Percentiles rank a stretch among this genome's conserved stretches.
phyloP scores from a whole-genome alignment of 1,140 invertebrate genomes.

The Heliconius melpomene region DNA sequence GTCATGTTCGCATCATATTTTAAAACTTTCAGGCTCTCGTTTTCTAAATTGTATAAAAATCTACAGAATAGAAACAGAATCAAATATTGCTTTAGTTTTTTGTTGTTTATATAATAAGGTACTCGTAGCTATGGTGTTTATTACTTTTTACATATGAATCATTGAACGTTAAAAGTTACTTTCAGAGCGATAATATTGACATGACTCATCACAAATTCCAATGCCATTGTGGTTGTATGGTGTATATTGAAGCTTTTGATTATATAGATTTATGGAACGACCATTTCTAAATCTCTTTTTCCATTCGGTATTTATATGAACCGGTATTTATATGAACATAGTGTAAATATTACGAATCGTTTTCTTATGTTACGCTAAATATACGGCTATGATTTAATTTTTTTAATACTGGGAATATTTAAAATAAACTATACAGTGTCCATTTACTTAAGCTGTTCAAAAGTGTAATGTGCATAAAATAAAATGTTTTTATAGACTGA shows the following conservation, averaged over 20 bases:
- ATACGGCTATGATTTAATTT: not conserved
- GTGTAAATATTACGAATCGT: not conserved
- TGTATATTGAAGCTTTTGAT: conserved; percentile 4
- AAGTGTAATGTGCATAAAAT: conserved; percentile 3
- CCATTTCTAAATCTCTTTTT: not conserved
- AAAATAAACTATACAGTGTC: not conserved
- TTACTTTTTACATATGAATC: conserved; percentile 18
- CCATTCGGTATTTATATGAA: not conserved
- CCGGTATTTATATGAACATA: not conserved
- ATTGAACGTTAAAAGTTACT: not conserved
- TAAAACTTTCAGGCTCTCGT: conserved; percentile 12
- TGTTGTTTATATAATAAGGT: not conserved
- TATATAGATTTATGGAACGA: not conserved
- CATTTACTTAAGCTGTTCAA: not conserved
- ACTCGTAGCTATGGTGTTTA: not conserved
- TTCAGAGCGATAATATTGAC: conserved; percentile 11
- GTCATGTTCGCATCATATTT: conserved; percentile 29
- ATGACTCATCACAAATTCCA: conserved; percentile 27
- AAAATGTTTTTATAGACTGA: conserved; percentile 9
- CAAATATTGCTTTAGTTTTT: not conserved
- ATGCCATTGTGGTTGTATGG: not conserved
- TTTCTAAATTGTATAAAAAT: not conserved
- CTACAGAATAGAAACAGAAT: not conserved
- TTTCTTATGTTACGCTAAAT: not conserved
- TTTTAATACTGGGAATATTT: not conserved